Evolutionary conservation across 2,113 vertebrate species (phyloP), one percentile per base, ranked within the genome.

Genomic region (Prochilodus magdalenae): DNA sequence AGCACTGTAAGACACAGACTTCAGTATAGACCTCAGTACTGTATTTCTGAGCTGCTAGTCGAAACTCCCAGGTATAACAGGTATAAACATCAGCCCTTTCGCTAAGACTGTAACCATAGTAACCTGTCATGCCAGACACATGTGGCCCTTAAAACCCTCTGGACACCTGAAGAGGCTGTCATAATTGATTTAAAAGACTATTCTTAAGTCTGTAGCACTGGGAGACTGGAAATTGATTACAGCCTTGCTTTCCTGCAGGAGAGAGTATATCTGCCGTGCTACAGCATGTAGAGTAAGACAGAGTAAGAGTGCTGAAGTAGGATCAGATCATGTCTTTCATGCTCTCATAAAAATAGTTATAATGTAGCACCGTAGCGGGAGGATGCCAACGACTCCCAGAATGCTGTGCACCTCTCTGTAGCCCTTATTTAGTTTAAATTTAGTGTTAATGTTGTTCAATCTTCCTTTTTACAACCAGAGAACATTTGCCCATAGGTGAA

Each of bases 151-250:
- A 81, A 66, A 81, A 75, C 62, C 51, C 74, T 47, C 16, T 67
- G 49, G 62, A 67, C 79, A 81, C 63, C 80, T 59, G 62, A 73
- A 47, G 80, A 29, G 72, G 16, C 18, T 74, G 63, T 74, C 63
- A 81, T 75, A 81, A 81, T 67, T 55, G 80, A 67, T 69, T 69
- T 29, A 69, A 82, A 74, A 67, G 62, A 82, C 36, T 59, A 62
- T 62, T 62, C 73, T 24, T 75, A 70, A 75, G 63, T 29, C 80
- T 44, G 30, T 36, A 15, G 22, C 62, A 44, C 63, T 33, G 15
- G 24, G 27, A 67, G n/a, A 67, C 33, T 15, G 49, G 27, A 81
- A 67, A 75, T 10, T 30, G 24, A 57, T 66, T 14, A 75, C 15
- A 74, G 73, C 27, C 14, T 13, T 75, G 33, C 33, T 57, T 36